Evolutionary conservation across 2,888 invertebrate genomes (phyloP).

Genomic region (Macropis europaea): DNA sequence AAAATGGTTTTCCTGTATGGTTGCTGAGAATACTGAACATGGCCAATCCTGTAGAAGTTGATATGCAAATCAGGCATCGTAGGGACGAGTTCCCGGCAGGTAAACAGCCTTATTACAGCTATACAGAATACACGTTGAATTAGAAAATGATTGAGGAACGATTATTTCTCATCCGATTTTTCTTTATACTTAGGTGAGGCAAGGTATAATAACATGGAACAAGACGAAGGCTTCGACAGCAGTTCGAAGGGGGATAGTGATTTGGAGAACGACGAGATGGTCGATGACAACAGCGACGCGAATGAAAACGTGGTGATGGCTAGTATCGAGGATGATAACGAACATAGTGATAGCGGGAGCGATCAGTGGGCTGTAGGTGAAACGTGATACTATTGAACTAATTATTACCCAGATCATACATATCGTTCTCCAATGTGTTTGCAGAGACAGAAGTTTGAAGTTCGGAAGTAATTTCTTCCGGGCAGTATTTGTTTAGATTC

Average conservation of each 20-base stretch:
- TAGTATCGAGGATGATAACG: constrained; percentile 8
- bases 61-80: constrained; percentile 28
- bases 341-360: constrained; percentile 22
- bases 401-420: constrained; percentile 27
- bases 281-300: constrained; percentile 35
- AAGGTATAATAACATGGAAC: constrained; percentile 31
- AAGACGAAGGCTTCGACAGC: constrained; percentile 60
- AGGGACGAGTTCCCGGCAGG: constrained; percentile 24
- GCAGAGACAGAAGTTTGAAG: constrained; percentile 1
- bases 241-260: constrained; percentile 63
- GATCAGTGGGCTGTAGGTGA: constrained; percentile 26
- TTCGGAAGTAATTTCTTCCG: constrained; percentile 22
- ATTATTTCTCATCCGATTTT: constrained; percentile 5
- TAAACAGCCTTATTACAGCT: too few species aligned
- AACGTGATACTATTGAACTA: constrained; percentile 32
- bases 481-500: not conserved
- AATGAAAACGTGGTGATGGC: constrained; percentile 17
- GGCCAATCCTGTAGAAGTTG: constrained; percentile 58
- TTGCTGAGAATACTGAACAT: constrained; percentile 70
- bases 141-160: too few species aligned
- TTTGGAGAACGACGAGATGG: constrained; percentile 40
- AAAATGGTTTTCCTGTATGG: constrained; percentile 73
- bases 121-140: too few species aligned
- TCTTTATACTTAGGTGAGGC: constrained; percentile 22
- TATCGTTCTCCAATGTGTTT: constrained; percentile 28